Percentiles rank a stretch among this genome's conserved stretches.
Evolutionary conservation across 2,888 invertebrate species (phyloP).

Genomic region (Sphaerophoria taeniata): DNA sequence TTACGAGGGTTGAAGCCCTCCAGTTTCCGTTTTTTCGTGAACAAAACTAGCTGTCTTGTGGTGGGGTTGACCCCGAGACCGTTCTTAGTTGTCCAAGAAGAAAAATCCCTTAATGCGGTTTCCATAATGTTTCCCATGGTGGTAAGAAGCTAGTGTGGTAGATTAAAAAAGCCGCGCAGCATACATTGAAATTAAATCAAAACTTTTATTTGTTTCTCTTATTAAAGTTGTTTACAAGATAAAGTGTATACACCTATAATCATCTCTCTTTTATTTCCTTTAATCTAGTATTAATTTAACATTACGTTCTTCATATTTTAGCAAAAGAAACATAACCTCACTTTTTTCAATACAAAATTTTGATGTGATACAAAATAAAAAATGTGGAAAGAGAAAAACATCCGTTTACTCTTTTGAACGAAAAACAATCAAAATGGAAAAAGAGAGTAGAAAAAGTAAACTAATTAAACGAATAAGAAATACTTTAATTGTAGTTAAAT

Average conservation of each 20-base stretch:
- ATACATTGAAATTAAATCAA: conserved; percentile 43
- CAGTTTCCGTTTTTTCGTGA: too few relatives aligned
- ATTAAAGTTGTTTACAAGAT: conserved; percentile 54
- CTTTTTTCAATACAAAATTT: conserved; percentile 12
- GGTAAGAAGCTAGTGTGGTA: neutral
- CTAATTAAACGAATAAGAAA: conserved; percentile 9
- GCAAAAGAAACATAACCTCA: conserved; percentile 6
- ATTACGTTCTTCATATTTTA: conserved; percentile 45
- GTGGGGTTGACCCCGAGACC: too few relatives aligned
- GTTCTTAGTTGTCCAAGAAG: too few relatives aligned
- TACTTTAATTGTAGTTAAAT: conserved; percentile 11
- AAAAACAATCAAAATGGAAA: conserved; percentile 12
- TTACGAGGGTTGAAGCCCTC: too few relatives aligned
- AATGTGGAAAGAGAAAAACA: conserved; percentile 27
- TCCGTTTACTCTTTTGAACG: conserved; percentile 47
- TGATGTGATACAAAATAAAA: conserved; percentile 21
- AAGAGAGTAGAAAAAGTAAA: conserved; percentile 20
- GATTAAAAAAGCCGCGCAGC: neutral
- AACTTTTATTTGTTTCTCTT: conserved; percentile 48
- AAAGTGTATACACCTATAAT: conserved; percentile 55
- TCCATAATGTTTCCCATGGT: too few relatives aligned
- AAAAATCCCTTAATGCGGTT: too few relatives aligned
- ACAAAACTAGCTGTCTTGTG: too few relatives aligned
- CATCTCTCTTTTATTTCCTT: conserved; percentile 50
- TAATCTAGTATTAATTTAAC: conserved; percentile 66